Base-by-base conservation (phyloP, 2,113 vertebrate species). In the Hippocampus comes region DNA sequence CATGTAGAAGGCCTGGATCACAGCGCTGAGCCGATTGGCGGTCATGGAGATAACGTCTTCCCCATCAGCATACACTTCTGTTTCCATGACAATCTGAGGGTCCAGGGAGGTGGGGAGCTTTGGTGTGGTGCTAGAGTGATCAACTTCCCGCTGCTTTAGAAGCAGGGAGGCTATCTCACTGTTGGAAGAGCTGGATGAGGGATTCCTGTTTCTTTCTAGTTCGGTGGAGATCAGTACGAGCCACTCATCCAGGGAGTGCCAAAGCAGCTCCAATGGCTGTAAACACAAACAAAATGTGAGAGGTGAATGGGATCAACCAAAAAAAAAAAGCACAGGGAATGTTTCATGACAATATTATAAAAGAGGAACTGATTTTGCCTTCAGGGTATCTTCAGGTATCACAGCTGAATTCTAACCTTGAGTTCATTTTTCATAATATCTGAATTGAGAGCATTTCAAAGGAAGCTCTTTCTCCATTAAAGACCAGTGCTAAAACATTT, bases 31-130 rank as follows among this genome's bases (percentile, higher is more conserved):
- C 11, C 97, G 94, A 86, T 92, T 97, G 76, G 97, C 96, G 73
- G 97, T 99, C 96, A 98, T 95, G 75, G 97, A 95, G 87, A 99
- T 96, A 84, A 99, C 96, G 76, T 98, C 97, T 90, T 99, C 96
- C 74, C 95, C 93, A 43, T 97, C 95, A 57, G 86, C 87, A 68
- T 89, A 95, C 63, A 88, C 89, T 83, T 97, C 95, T 20, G 91
- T 92, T 68, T 94, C 93, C 4, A 92, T 87, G 78, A 89, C 91
- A 0, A 82, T 87, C 63, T 89, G 86, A 3, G 78, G 78, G 65
- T 91, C 86, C 77, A 57, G 65, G 34, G 80, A 27, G 38, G 73
- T 72, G 10, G 68, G 85, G 25, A 78, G 81, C 63, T 76, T 79
- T 8, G 77, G 42, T 0, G 75, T 6, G 3, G 84, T 20, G n/a